Evolutionary conservation across 23 tunicate genomes (phyloP).

Genomic region (Styela clava): DNA sequence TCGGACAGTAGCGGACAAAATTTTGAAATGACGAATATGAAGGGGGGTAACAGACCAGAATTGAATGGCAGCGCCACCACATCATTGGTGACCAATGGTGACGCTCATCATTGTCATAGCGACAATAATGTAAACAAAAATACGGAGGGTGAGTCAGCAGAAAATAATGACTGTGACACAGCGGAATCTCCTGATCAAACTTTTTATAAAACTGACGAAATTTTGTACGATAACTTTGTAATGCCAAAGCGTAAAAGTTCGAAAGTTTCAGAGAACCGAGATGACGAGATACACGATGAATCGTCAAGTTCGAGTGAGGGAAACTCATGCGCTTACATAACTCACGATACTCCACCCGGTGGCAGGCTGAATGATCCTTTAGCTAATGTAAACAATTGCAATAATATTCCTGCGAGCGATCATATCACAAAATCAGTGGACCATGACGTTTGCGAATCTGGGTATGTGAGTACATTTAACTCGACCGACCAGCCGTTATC

Average conservation of each 20-base stretch:
- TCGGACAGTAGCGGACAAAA: conserved; percentile 3
- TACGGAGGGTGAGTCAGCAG: neutral
- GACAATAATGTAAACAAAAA: neutral
- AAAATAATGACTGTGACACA: neutral
- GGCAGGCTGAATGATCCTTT: neutral
- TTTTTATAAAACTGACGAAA: neutral
- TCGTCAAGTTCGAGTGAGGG: neutral
- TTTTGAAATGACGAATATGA: conserved; percentile 2
- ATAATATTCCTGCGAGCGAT: neutral
- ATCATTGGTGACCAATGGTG: conserved; percentile 5
- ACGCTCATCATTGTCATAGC: neutral
- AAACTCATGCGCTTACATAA: neutral
- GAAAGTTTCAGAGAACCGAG: neutral
- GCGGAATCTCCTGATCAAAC: neutral
- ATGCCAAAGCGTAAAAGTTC: neutral
- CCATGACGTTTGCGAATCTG: conserved; percentile 19
- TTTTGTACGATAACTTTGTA: neutral
- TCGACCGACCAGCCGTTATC: neutral
- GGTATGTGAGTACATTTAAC: neutral
- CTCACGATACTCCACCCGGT: neutral
- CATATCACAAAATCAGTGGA: neutral
- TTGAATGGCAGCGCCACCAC: conserved; percentile 3
- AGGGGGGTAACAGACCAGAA: neutral
- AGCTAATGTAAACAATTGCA: conserved; percentile 5
- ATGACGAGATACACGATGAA: neutral